A percentile compares a stretch with the other conserved stretches of the same genome.
Evolutionary conservation across 2,888 invertebrate genomes (phyloP).

Genomic region (Dysmachus trigonus): DNA sequence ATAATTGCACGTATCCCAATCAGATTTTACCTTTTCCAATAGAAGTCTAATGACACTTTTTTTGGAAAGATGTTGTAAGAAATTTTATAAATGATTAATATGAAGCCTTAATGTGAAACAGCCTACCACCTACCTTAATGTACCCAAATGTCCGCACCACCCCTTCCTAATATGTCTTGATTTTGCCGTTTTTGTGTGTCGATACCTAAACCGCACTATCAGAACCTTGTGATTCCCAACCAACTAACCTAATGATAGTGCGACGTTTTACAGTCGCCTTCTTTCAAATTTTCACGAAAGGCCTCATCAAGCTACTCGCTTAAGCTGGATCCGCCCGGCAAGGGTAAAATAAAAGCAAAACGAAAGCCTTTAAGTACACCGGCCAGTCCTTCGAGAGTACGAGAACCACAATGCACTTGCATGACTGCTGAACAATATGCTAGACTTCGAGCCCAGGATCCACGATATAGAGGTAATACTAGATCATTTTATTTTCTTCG

Average conservation of each 20-base stretch:
- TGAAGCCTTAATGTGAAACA: conserved; percentile 26
- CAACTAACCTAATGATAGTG: conserved; percentile 68
- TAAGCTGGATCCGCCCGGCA: conserved; percentile 88
- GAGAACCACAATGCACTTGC: conserved; percentile 93
- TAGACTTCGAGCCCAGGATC: conserved; percentile 84
- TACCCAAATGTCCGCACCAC: not conserved
- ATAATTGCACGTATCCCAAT: conserved; percentile 33
- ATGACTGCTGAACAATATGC: conserved; percentile 94
- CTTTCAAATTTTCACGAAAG: conserved; percentile 97
- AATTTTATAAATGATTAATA: not conserved
- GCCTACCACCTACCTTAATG: conserved; percentile 11
- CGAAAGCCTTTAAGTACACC: conserved; percentile 93
- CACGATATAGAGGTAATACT: conserved; percentile 73
- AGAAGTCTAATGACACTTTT: not conserved
- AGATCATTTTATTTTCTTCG: not conserved
- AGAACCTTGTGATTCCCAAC: conserved; percentile 66
- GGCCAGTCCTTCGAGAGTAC: conserved; percentile 84
- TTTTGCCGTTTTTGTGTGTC: conserved; percentile 41
- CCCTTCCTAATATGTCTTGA: conserved; percentile 15
- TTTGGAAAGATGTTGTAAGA: not conserved
- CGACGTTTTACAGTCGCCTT: conserved; percentile 89
- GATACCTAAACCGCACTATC: conserved; percentile 61
- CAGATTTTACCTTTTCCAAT: conserved; percentile 15
- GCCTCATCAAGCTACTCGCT: conserved; percentile 96
- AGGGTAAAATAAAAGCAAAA: conserved; percentile 87